Conservation (phyloP, 1,140 invertebrate species). For the Eriocheir sinensis region DNA sequence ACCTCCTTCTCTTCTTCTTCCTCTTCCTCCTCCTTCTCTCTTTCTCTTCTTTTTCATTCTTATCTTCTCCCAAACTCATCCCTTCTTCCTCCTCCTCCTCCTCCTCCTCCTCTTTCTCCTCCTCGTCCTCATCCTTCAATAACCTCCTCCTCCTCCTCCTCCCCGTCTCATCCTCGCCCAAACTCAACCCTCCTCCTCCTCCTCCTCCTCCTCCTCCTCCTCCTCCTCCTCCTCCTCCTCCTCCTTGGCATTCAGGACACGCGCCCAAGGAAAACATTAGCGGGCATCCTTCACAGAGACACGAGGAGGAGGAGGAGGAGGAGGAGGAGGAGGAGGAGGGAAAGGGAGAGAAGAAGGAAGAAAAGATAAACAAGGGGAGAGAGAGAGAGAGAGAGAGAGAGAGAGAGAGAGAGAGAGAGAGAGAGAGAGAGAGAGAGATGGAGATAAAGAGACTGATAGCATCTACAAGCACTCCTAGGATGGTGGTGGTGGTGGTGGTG, state of each 20-base stretch:
- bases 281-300: not conserved
- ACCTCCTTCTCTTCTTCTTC: not conserved
- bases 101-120: not conserved
- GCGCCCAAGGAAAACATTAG: not conserved
- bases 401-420: not conserved
- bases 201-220: not conserved
- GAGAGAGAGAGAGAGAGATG: not conserved
- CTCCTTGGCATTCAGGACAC: not conserved
- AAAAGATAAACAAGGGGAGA: too few species aligned
- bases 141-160: not conserved
- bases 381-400: not conserved
- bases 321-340: not conserved
- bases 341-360: not conserved
- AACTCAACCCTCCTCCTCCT: not conserved
- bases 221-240: constrained; percentile 7
- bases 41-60: not conserved
- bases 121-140: not conserved
- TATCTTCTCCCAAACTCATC: not conserved
- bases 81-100: too few species aligned
- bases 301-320: not conserved
- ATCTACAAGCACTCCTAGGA: too few species aligned
- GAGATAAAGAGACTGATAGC: not conserved
- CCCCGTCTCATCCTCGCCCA: not conserved
- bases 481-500: constrained; percentile 14
- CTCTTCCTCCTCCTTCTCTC: not conserved